Base-by-base conservation (phyloP, 2,113 vertebrate genomes). In the Amblyopsis rosae region DNA sequence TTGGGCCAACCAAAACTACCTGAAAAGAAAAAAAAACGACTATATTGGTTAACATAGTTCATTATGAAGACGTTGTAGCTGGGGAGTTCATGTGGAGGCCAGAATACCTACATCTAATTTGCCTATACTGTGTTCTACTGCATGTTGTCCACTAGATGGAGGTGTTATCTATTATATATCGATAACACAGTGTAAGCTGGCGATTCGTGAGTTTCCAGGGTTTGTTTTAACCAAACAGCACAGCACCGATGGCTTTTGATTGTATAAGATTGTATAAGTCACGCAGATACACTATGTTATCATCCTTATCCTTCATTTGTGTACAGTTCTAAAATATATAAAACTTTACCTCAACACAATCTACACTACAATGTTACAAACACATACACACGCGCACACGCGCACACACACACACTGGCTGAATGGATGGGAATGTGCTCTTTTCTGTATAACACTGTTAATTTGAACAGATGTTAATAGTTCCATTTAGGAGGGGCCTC, bases 11-110 rank as follows among this genome's bases (percentile, higher is more conserved):
- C 81, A 13, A 73, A 84, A 65, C 82, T 80, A 67, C 70, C 35
- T 41, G 49, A 65, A 46, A 66, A 72, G 66, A 80, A 83, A 65
- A 62, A 59, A 11, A 89, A 84, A 67, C 55, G 78, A 56, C 87
- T 84, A 35, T 84, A 79, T 33, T 81, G 83, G 80, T 85, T 84
- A 45, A 69, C 63, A 69, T 82, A 82, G 59, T 72, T 80, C 13
- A 50, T 70, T 84, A 62, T 71, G 65, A 50, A 6, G 6, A 49
- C 35, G 1, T 16, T 3, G 17, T 8, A 9, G 33, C 56, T 60
- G 10, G 50, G 35, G 16, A 62, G n/a, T 51, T 51, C 13, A 51
- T 51, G 49, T 51, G 13, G 11, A 4, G 49, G 11, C 13, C 49
- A 51, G 60, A 69, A 6, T n/a, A 32, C 26, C 49, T 67, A 1